Evolutionary conservation across 2,797 vertebrate species (phyloP), one percentile per base, ranked within the genome.

Genomic region (Hylomyscus alleni): DNA sequence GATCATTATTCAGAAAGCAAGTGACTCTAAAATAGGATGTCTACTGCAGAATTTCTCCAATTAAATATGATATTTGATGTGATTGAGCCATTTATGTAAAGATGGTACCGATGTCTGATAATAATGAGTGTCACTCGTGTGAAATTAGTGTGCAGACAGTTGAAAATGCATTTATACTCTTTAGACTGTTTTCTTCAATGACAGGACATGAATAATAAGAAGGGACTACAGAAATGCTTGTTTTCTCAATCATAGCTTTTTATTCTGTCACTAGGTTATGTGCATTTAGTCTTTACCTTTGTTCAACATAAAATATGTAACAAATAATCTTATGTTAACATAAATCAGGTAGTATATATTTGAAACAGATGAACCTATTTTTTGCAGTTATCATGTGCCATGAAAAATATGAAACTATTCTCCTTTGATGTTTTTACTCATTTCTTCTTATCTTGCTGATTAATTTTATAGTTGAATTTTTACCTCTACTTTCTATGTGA

Each of bases 401-500:
- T 95, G 94, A 93, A 94, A 78, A 85, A 72, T 97, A 94, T 76
- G 50, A 95, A 97, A 76, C 20, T 88, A 15, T 60, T 88, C 44
- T 94, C 87, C 44, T 82, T 82, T 85, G 81, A 56, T 85, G 50
- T 95, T 95, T 96, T 62, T 93, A 88, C 78, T 96, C 3, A 88
- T 91, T 94, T 95, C 20, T 96, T 58, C 88, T 97, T 96, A 87
- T 96, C 52, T 94, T 54, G 93, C 52, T 87, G 15, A 78, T 95
- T 92, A 82, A 89, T 29, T 96, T 96, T 95, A 93, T 85, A 98
- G 90, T 94, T 96, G 75, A 95, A 94, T 85, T 96, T 97, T 95
- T 98, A 93, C 81, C 92, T 96, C 94, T 96, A 97, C 90, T 97
- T 97, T 97, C 97, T 94, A 76, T 94, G 73, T 96, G 96, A 83